phyloP scores from a whole-genome alignment of 2,888 invertebrate genomes.

The Sarcophaga rosellei region DNA sequence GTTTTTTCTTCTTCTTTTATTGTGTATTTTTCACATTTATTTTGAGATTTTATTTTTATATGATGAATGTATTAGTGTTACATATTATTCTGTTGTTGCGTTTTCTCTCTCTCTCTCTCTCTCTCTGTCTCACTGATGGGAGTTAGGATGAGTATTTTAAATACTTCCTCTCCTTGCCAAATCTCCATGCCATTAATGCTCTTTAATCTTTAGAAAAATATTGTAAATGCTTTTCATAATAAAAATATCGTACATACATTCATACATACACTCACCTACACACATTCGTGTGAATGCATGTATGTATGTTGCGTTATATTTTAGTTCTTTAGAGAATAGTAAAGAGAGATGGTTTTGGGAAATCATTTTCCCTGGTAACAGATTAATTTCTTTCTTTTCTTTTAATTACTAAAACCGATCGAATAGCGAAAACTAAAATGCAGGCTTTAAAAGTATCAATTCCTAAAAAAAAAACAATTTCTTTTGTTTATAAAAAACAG shows the following conservation, averaged over 20 bases:
- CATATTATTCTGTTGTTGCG: background rate
- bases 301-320: background rate
- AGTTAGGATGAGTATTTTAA: background rate
- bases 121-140: background rate
- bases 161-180: background rate
- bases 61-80: background rate
- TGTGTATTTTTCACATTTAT: slow-evolving; percentile 19
- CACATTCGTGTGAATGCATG: too few species aligned
- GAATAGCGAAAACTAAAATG: too few species aligned
- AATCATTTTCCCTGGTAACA: background rate
- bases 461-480: too few species aligned
- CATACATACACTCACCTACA: too few species aligned
- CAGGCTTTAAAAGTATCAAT: too few species aligned
- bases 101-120: too few species aligned
- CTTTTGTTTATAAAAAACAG: too few species aligned
- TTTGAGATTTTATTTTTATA: slow-evolving; percentile 40
- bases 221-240: background rate
- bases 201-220: slow-evolving; percentile 26
- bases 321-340: background rate
- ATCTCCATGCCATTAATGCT: slow-evolving; percentile 11
- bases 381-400: background rate
- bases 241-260: background rate
- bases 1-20: slow-evolving; percentile 28
- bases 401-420: slow-evolving; percentile 5
- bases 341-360: background rate